phyloP scores from a whole-genome alignment of 2,888 invertebrate species.

The Mamestra brassicae region DNA sequence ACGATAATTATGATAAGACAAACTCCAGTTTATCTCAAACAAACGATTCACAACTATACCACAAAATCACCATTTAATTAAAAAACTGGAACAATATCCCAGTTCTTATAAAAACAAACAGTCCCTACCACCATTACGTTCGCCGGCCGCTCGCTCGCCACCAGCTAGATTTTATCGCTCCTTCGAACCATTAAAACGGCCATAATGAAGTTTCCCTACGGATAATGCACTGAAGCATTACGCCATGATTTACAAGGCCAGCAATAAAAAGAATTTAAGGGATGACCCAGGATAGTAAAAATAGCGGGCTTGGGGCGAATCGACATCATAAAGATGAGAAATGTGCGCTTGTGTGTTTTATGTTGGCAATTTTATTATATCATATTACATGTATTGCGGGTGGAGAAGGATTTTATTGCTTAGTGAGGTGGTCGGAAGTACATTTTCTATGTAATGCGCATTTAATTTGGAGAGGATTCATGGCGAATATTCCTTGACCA shows the following conservation, averaged over 20 bases:
- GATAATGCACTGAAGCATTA: constrained; percentile 90
- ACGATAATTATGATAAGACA: neutral
- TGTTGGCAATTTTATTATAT: constrained; percentile 77
- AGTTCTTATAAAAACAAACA: constrained; percentile 58
- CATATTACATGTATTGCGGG: constrained; percentile 70
- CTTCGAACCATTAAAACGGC: constrained; percentile 90
- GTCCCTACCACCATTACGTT: constrained; percentile 73
- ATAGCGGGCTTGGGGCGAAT: constrained; percentile 76
- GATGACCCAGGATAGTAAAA: constrained; percentile 88
- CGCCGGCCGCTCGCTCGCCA: constrained; percentile 75
- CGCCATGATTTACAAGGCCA: constrained; percentile 90
- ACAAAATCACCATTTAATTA: neutral
- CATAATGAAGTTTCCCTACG: constrained; percentile 90
- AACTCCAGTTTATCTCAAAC: neutral
- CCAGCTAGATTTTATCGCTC: constrained; percentile 90
- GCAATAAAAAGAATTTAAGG: constrained; percentile 91
- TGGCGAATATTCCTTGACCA: neutral
- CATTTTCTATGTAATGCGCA: constrained; percentile 8
- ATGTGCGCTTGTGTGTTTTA: constrained; percentile 80
- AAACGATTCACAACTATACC: neutral
- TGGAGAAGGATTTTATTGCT: constrained; percentile 68
- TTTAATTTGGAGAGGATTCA: constrained; percentile 9
- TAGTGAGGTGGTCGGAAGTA: constrained; percentile 33
- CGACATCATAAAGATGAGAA: constrained; percentile 87
- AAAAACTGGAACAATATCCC: constrained; percentile 59